These are phyloP conservation scores for Leptopterna dolabrata DNA, from an alignment of 2,888 invertebrate species.

Conservation along the genomic window DNA sequence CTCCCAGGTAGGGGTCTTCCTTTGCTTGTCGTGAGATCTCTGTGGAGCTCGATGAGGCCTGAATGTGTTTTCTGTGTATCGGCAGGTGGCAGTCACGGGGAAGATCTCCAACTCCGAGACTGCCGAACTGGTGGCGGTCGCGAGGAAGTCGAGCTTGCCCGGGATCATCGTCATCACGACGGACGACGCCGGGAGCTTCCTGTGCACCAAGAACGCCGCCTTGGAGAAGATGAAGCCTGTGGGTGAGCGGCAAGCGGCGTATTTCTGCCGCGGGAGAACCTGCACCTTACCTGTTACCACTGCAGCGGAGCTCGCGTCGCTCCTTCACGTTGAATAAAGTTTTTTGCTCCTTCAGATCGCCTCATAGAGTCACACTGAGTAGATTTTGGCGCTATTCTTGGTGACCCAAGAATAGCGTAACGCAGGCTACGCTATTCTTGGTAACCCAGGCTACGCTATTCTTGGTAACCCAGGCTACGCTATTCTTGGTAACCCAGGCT, in stretches of 20 bases:
- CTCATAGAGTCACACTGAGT: no score
- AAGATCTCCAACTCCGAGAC: constrained; percentile 75
- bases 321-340: constrained; percentile 68
- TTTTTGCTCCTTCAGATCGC: neutral
- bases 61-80: neutral
- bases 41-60: no score
- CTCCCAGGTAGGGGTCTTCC: constrained; percentile 74
- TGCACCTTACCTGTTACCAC: constrained; percentile 82
- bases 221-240: constrained; percentile 66
- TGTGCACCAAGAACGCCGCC: constrained; percentile 68
- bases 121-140: constrained; percentile 74
- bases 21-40: no score
- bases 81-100: constrained; percentile 77
- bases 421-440: no score
- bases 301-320: constrained; percentile 72
- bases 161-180: constrained; percentile 77
- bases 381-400: no score
- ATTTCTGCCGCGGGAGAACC: constrained; percentile 81
- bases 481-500: no score
- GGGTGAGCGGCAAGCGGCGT: constrained; percentile 77
- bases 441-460: no score
- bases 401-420: no score
- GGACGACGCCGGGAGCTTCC: constrained; percentile 67
- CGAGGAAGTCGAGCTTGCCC: constrained; percentile 75
- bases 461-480: no score